Evolutionary conservation across 1,140 invertebrate species (phyloP).

Genomic region (Leptinotarsa undecemlineata): DNA sequence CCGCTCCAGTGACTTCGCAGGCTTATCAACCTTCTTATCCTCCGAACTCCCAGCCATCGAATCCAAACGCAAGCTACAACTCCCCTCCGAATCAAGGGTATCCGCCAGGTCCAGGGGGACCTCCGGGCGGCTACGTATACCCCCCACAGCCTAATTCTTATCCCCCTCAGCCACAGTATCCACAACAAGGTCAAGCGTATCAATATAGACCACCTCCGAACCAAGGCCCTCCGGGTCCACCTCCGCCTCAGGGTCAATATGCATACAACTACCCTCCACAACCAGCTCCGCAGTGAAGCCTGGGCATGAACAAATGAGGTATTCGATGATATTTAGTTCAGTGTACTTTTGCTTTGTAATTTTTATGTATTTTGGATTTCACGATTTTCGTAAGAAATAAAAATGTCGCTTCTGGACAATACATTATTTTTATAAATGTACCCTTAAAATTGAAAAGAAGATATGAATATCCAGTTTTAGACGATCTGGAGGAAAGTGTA

Average conservation of each 20-base stretch:
- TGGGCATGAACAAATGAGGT: not conserved
- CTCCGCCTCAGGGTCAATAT: conserved; percentile 52
- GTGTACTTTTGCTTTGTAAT: not conserved
- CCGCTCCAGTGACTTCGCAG: conserved; percentile 40
- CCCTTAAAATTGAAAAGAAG: no score
- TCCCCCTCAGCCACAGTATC: conserved; percentile 53
- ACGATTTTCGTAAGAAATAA: not conserved
- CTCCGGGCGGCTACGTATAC: conserved; percentile 47
- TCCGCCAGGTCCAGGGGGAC: conserved; percentile 43
- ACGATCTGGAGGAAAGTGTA: no score
- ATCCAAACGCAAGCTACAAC: conserved; percentile 50
- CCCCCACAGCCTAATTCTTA: conserved; percentile 52
- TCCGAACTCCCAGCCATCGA: conserved; percentile 51
- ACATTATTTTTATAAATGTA: no score
- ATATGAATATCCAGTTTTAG: no score
- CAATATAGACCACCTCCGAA: conserved; percentile 49
- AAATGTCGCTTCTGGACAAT: not conserved
- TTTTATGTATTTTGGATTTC: not conserved
- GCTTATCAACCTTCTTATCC: conserved; percentile 50
- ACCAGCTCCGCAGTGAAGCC: conserved; percentile 49
- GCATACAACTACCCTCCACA: conserved; percentile 53
- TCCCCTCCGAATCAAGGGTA: conserved; percentile 49
- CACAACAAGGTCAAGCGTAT: conserved; percentile 51
- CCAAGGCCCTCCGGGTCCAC: conserved; percentile 50
- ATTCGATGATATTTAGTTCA: not conserved